Conservation (phyloP, 1,140 invertebrate genomes). For the Globodera ellingtonae region DNA sequence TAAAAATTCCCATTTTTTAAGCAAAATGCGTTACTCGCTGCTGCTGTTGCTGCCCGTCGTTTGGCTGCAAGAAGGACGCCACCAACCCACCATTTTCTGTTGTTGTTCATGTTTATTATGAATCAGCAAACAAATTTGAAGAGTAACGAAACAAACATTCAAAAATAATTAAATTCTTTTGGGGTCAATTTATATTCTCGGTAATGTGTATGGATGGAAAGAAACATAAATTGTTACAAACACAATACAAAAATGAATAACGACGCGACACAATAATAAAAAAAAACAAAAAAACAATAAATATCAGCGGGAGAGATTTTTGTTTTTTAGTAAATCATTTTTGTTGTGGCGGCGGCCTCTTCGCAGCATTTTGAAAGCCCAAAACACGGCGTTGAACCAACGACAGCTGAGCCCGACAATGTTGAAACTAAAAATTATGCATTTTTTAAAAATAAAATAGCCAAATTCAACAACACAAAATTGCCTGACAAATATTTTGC, state of each 20-base stretch:
- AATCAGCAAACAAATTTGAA: not conserved
- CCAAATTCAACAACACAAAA: not conserved
- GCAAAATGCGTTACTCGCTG: too few species aligned
- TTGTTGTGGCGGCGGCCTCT: not conserved
- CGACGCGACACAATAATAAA: not conserved
- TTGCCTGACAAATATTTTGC: not conserved
- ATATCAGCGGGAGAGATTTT: not conserved
- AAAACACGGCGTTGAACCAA: conserved; percentile 19
- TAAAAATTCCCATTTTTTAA: too few species aligned
- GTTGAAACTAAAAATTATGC: conserved; percentile 34
- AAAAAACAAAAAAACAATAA: not conserved
- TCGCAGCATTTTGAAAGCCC: conserved; percentile 1
- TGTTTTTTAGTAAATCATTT: not conserved
- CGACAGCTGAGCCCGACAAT: conserved; percentile 30
- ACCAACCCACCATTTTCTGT: not conserved
- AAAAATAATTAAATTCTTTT: not conserved
- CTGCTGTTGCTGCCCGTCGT: too few species aligned
- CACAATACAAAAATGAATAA: not conserved
- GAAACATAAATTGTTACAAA: not conserved
- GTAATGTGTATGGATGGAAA: not conserved
- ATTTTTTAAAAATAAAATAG: too few species aligned
- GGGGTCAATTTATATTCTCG: not conserved
- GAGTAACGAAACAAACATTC: not conserved
- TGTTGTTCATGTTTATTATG: not conserved
- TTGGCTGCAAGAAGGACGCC: too few species aligned